Base-by-base conservation (phyloP, 2,888 invertebrate genomes). In the Notodromas monacha region DNA sequence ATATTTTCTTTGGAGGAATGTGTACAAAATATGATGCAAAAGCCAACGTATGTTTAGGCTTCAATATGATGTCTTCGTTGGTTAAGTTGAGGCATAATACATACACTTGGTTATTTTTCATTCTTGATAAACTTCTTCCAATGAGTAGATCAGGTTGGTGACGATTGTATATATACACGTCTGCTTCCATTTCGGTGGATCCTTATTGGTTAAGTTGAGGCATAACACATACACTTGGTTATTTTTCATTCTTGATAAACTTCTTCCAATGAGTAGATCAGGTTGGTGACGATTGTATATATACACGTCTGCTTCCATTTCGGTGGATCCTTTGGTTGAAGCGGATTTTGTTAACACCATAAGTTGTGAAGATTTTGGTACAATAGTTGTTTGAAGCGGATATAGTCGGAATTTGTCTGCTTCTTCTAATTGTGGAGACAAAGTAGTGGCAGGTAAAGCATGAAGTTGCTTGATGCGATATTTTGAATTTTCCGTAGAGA, bases 1-100 rank as follows among this genome's bases (percentile, higher is more conserved):
- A 21, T 21, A 21, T 21, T 21, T 21, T 21, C 21, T 21, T 21
- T 21, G 21, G 21, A 21, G 21, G 21, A 21, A 21, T 21, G n/a
- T 21, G 21, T 21, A 21, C 21, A 21, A 21, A 21, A 21, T 21
- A 21, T 21, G 21, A 21, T 21, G 21, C 21, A 21, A 21, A 21
- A 21, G 21, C 21, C 21, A 21, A 21, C 21, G 21, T 21, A 21
- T 21, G 21, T 21, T 21, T 21, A 21, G 21, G 21, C 21, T 21
- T 21, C 21, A 21, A 21, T 21, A 21, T 21, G 21, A 21, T 21
- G 21, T 21, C 21, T 21, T 21, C 21, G 21, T 21, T 21, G 21
- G 21, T 21, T 21, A 21, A 21, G 21, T 21, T 21, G 21, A 21
- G 21, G 21, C 21, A 21, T 21, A 21, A 21, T n/a, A 21, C 21